Percentiles rank a stretch among this genome's conserved stretches.
phyloP scores from a whole-genome alignment of 1,140 invertebrate genomes.

The Atta colombica region DNA sequence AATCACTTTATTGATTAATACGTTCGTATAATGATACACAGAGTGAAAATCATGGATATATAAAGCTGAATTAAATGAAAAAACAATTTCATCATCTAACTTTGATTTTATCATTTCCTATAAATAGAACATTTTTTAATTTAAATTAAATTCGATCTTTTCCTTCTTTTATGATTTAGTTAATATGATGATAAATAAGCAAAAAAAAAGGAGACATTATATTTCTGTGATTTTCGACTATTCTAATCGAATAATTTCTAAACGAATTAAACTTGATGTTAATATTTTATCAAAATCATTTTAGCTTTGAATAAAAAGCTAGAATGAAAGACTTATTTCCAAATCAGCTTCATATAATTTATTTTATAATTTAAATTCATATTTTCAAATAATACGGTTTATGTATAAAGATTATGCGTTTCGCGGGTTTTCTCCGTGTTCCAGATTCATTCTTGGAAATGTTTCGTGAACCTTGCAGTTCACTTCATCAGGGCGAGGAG shows the following conservation, averaged over 20 bases:
- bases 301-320: constrained; percentile 56
- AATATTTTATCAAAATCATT: constrained; percentile 76
- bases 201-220: background rate
- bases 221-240: constrained; percentile 2
- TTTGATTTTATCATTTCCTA: constrained; percentile 15
- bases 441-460: no score
- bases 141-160: background rate
- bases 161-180: background rate
- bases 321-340: background rate
- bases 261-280: constrained; percentile 58
- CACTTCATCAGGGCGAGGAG: no score
- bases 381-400: background rate
- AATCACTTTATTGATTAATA: constrained; percentile 56
- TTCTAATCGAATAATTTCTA: background rate
- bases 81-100: background rate
- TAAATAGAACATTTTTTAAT: background rate
- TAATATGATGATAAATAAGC: background rate
- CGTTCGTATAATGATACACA: constrained; percentile 39
- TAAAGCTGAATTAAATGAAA: constrained; percentile 44
- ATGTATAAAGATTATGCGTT: no score
- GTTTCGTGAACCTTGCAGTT: no score
- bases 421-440: no score
- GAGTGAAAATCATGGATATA: constrained; percentile 30
- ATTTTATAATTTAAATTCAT: constrained; percentile 8
- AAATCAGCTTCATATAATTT: background rate